phyloP scores from a whole-genome alignment of 1,140 invertebrate species.

The Cotesia vestalis region DNA sequence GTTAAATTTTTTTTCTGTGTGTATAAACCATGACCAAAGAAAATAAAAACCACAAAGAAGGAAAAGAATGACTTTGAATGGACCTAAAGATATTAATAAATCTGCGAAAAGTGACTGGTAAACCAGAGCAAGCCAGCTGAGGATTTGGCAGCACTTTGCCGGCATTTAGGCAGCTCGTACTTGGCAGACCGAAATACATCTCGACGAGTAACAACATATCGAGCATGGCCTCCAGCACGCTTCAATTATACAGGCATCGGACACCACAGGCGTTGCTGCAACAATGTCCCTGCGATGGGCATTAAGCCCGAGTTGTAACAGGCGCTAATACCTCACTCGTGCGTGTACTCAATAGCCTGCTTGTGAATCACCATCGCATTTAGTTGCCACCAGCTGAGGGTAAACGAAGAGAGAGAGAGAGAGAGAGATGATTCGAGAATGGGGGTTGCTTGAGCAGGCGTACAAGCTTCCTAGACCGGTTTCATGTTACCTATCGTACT shows the following conservation, averaged over 20 bases:
- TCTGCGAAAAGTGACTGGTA: too few relatives aligned
- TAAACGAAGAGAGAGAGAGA: background rate
- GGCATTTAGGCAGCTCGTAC: too few relatives aligned
- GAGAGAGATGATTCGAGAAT: background rate
- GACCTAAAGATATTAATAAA: too few relatives aligned
- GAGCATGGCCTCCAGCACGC: constrained; percentile 5
- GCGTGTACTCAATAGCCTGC: constrained; percentile 32
- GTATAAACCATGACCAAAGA: too few relatives aligned
- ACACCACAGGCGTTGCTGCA: constrained; percentile 16
- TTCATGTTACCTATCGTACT: constrained; percentile 26
- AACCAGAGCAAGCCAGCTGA: too few relatives aligned
- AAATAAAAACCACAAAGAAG: too few relatives aligned
- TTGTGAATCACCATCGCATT: constrained; percentile 35
- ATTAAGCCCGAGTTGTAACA: constrained; percentile 38
- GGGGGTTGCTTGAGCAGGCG: background rate
- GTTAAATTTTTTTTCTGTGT: too few relatives aligned
- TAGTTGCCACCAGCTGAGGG: background rate
- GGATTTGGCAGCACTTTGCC: background rate
- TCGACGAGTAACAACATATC: constrained; percentile 9
- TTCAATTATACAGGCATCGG: constrained; percentile 16
- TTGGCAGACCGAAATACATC: background rate
- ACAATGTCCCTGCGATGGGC: constrained; percentile 33
- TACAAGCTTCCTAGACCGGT: background rate
- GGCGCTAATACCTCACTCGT: constrained; percentile 42
- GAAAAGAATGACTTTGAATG: too few relatives aligned